A percentile compares a stretch with the other conserved stretches of the same genome.
These are phyloP conservation scores for Anthonomus grandis DNA, from an alignment of 1,140 invertebrate species.

Conservation along the genomic window DNA sequence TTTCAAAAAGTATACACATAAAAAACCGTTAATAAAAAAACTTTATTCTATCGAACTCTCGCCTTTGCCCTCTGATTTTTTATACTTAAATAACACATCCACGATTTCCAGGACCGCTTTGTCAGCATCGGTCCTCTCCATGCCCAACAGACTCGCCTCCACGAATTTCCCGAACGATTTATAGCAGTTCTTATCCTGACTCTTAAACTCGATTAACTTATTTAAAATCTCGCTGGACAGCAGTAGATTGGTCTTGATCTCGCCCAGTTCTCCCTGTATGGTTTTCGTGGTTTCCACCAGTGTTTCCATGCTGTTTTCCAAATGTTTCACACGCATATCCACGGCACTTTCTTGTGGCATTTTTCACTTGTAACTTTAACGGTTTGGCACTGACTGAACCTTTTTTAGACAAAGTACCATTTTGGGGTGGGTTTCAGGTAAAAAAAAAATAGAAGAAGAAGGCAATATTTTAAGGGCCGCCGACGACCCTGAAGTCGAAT, in stretches of 20 bases:
- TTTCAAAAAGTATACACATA: too few species aligned
- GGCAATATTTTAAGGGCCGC: too few species aligned
- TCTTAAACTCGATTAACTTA: background rate
- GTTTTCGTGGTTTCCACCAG: background rate
- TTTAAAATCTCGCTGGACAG: background rate
- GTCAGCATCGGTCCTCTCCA: slow-evolving; percentile 8
- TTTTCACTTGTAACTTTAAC: too few species aligned
- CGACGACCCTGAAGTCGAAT: too few species aligned
- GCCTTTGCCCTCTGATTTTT: too few species aligned
- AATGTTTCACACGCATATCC: background rate
- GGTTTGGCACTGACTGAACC: too few species aligned
- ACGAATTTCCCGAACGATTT: slow-evolving; percentile 17
- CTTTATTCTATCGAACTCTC: too few species aligned
- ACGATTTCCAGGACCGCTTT: slow-evolving; percentile 20
- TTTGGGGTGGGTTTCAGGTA: too few species aligned
- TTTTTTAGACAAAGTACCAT: too few species aligned
- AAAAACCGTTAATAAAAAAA: too few species aligned
- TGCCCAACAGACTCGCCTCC: slow-evolving; percentile 9
- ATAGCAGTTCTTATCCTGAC: background rate
- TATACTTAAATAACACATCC: slow-evolving; percentile 16
- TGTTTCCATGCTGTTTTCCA: background rate
- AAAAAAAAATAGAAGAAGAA: too few species aligned
- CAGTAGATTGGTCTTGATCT: background rate
- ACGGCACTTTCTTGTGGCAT: background rate
- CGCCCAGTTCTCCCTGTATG: background rate